phyloP scores from a whole-genome alignment of 2,797 vertebrate species.

The Paedocypris micromegethes region DNA sequence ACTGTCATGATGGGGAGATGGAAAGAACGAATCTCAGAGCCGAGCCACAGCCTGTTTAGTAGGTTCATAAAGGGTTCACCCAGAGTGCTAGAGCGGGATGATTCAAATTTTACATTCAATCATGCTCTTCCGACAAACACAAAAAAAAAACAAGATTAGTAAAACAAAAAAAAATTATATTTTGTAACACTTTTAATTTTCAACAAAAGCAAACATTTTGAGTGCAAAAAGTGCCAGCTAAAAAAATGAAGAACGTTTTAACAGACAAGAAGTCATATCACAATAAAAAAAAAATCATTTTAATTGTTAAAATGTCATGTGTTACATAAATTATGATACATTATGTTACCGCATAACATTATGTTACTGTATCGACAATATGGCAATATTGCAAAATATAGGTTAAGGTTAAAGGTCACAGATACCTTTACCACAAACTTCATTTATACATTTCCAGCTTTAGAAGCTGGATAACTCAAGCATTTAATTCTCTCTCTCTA shows the following conservation, averaged over 20 bases:
- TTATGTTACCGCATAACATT: no score
- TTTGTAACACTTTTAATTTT: no score
- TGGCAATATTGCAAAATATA: no score
- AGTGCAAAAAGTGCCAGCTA: no score
- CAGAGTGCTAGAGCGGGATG: constrained; percentile 31
- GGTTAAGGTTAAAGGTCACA: constrained; percentile 13
- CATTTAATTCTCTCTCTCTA: constrained; percentile 24
- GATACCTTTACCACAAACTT: constrained; percentile 16
- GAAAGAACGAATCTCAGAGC: constrained; percentile 45
- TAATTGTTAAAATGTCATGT: no score
- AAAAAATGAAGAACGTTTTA: no score
- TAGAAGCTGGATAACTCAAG: constrained; percentile 31
- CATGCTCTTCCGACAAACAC: constrained; percentile 7
- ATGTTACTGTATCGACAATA: no score
- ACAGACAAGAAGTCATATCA: no score
- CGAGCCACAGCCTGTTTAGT: constrained; percentile 41
- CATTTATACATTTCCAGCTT: constrained; percentile 16
- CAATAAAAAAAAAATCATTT: no score
- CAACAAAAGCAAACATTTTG: no score
- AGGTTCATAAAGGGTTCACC: constrained; percentile 42
- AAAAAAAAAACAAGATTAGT: constrained; percentile 23
- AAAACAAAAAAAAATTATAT: no score
- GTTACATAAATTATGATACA: no score
- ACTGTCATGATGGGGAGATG: constrained; percentile 43
- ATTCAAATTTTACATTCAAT: constrained; percentile 14